Percentiles rank a stretch among this genome's conserved stretches.
Conservation (phyloP, 2,888 invertebrate species). For the Beris chalybata region DNA sequence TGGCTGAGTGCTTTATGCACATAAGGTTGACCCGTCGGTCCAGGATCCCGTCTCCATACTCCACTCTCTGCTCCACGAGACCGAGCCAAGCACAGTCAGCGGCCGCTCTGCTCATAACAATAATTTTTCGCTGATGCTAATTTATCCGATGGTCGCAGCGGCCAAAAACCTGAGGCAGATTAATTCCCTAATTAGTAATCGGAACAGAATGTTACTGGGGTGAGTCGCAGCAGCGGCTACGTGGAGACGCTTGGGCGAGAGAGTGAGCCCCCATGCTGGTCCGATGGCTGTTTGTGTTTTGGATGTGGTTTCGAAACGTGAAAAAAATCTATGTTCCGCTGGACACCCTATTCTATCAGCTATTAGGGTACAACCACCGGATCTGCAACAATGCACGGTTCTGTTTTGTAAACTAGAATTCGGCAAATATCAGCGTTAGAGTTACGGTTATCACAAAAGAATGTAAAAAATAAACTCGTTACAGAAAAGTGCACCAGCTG, state of each 20-base stretch:
- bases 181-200: conserved; percentile 43
- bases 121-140: conserved; percentile 35
- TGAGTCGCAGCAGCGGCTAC: neutral
- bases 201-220: conserved; percentile 32
- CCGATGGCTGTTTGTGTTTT: conserved; percentile 1
- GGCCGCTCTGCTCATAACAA: conserved; percentile 32
- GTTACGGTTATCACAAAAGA: neutral
- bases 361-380: too few relatives aligned
- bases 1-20: too few relatives aligned
- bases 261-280: neutral
- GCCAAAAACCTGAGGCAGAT: conserved; percentile 41
- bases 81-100: neutral
- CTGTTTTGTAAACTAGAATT: too few relatives aligned
- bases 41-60: too few relatives aligned
- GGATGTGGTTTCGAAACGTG: neutral
- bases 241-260: too few relatives aligned
- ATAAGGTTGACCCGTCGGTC: too few relatives aligned
- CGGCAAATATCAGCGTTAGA: too few relatives aligned
- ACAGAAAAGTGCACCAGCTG: conserved; percentile 23
- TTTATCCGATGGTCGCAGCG: conserved; percentile 35
- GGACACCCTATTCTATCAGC: too few relatives aligned
- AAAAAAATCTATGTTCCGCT: neutral
- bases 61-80: too few relatives aligned
- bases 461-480: neutral
- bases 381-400: too few relatives aligned